Conservation (phyloP, 2,888 invertebrate genomes). For the Athripsodes cinereus region DNA sequence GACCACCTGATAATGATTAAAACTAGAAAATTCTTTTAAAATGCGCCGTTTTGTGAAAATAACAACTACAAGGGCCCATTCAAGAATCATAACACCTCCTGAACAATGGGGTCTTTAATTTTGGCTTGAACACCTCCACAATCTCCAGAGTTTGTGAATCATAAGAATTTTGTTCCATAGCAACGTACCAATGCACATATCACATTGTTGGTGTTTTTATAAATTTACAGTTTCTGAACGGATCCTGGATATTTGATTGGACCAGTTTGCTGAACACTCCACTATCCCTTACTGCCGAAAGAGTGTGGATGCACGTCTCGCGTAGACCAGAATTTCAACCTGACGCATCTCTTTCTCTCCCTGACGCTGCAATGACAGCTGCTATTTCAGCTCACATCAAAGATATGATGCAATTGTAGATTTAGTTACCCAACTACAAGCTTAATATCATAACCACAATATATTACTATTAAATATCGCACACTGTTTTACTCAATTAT, state of each 20-base stretch:
- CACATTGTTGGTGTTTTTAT: no score
- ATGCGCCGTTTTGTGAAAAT: no score
- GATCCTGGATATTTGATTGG: constrained; percentile 43
- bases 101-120: no score
- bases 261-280: constrained; percentile 41
- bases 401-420: constrained; percentile 20
- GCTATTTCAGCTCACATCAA: constrained; percentile 38
- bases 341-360: constrained; percentile 35
- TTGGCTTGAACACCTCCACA: no score
- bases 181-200: no score
- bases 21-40: no score
- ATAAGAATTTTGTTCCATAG: no score
- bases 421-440: no score
- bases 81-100: no score
- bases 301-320: constrained; percentile 41
- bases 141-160: no score
- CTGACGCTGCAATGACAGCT: constrained; percentile 42
- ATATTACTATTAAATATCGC: not conserved
- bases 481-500: not conserved
- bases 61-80: no score
- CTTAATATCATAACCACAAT: not conserved
- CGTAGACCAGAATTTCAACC: constrained; percentile 43
- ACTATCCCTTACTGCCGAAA: constrained; percentile 39
- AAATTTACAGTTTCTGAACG: constrained; percentile 37
- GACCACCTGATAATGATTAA: no score